Percentiles rank a stretch among this genome's conserved stretches.
phyloP scores from a whole-genome alignment of 1,140 invertebrate genomes.

The Drosophila prosaltans region DNA sequence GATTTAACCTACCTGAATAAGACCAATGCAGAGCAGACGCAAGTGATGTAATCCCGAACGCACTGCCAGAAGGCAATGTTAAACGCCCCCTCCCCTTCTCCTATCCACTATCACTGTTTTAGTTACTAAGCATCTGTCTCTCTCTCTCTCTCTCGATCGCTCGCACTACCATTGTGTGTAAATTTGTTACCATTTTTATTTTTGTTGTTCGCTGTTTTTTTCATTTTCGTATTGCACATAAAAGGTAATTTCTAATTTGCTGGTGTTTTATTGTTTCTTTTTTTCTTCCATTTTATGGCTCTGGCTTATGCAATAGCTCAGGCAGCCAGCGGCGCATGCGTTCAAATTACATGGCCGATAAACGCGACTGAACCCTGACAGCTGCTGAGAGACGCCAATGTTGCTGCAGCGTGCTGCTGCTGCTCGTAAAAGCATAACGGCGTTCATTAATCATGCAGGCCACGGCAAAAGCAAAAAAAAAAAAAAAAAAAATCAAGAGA shows the following conservation, averaged over 20 bases:
- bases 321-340: constrained; percentile 64
- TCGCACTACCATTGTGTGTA: constrained; percentile 68
- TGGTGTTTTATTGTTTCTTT: constrained; percentile 78
- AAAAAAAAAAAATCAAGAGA: constrained; percentile 36
- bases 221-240: constrained; percentile 56
- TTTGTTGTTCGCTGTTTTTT: constrained; percentile 7
- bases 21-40: constrained; percentile 27
- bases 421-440: constrained; percentile 73
- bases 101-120: constrained; percentile 34
- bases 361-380: constrained; percentile 40
- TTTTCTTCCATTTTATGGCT: constrained; percentile 55
- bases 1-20: constrained; percentile 66
- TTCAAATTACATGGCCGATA: constrained; percentile 59
- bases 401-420: constrained; percentile 4
- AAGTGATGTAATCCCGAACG: constrained; percentile 69
- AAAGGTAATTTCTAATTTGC: constrained; percentile 81
- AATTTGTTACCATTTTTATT: constrained; percentile 75
- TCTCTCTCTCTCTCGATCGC: not conserved
- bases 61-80: constrained; percentile 56
- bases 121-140: too few species aligned
- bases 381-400: constrained; percentile 31
- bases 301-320: constrained; percentile 59
- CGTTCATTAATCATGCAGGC: constrained; percentile 75
- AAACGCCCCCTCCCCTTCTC: constrained; percentile 15
- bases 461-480: constrained; percentile 37